phyloP scores from a whole-genome alignment of 2,797 vertebrate species.

The Lerista edwardsae region DNA sequence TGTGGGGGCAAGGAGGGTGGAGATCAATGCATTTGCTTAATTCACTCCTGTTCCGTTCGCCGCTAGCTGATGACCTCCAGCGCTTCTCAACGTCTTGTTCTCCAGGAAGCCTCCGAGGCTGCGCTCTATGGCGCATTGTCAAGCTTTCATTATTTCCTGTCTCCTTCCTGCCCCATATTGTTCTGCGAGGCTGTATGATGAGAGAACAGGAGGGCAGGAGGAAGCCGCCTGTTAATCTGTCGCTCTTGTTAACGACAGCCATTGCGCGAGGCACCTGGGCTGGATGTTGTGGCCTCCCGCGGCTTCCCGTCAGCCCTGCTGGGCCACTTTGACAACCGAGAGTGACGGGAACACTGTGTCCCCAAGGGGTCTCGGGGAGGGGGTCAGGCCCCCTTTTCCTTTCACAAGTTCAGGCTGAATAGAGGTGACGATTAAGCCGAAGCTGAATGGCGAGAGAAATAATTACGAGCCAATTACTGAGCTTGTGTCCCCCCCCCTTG shows the following conservation, averaged over 20 bases:
- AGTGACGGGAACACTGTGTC: not conserved
- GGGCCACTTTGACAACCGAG: not conserved
- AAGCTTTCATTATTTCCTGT: conserved; percentile 51
- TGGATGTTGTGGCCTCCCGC: not conserved
- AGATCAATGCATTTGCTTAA: conserved; percentile 21
- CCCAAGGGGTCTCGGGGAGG: not conserved
- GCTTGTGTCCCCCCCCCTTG: not conserved
- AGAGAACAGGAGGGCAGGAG: conserved; percentile 26
- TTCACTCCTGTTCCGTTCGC: not conserved
- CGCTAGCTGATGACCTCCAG: not conserved
- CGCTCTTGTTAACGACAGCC: not conserved
- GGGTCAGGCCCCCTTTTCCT: not conserved
- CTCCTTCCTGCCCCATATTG: accelerated
- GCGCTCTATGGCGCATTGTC: not conserved
- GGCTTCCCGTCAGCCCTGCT: not conserved
- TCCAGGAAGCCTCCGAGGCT: conserved; percentile 25
- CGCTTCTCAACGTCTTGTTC: conserved; percentile 10
- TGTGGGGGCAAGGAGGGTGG: not conserved
- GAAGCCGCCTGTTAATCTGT: not conserved
- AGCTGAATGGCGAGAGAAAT: not conserved
- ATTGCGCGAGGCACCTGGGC: accelerated
- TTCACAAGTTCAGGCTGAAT: not conserved
- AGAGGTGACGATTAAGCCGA: not conserved
- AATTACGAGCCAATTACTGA: not conserved
- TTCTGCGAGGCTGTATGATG: not conserved